These are phyloP conservation scores for Itoplectis maculator DNA, from an alignment of 2,888 invertebrate genomes.

Conservation along the genomic window DNA sequence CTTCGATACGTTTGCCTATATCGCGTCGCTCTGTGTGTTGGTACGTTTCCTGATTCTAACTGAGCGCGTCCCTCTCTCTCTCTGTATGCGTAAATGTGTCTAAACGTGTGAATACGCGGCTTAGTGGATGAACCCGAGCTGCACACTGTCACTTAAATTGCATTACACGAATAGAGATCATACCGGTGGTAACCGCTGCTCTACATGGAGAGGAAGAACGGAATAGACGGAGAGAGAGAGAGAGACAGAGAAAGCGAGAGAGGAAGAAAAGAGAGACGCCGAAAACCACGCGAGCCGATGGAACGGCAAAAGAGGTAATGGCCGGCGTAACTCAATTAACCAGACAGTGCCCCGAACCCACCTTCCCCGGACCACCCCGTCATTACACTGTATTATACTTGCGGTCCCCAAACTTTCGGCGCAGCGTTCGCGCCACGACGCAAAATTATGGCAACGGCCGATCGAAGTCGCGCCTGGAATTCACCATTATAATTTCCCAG, in stretches of 20 bases:
- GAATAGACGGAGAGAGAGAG: slow-evolving; percentile 12
- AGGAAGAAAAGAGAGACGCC: slow-evolving; percentile 38
- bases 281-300: slow-evolving; percentile 45
- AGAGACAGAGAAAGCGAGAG: too few relatives aligned
- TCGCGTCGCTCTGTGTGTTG: not conserved
- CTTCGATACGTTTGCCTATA: slow-evolving; percentile 49
- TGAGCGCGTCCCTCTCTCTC: not conserved
- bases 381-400: slow-evolving; percentile 62
- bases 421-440: not conserved
- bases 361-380: slow-evolving; percentile 47
- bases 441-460: slow-evolving; percentile 8
- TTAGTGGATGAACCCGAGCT: slow-evolving; percentile 32
- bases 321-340: slow-evolving; percentile 65
- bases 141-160: slow-evolving; percentile 67
- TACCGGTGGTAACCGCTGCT: slow-evolving; percentile 54
- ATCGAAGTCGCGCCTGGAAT: not conserved
- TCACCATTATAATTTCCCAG: too few relatives aligned
- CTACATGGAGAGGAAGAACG: slow-evolving; percentile 31
- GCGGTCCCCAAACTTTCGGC: slow-evolving; percentile 54
- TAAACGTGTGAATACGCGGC: not conserved
- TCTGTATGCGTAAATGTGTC: not conserved
- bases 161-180: slow-evolving; percentile 64
- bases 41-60: not conserved
- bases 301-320: slow-evolving; percentile 58
- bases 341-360: slow-evolving; percentile 50